A percentile compares a stretch with the other conserved stretches of the same genome.
These are phyloP conservation scores for Passer montanus DNA, from an alignment of 2,113 vertebrate genomes.

Conservation along the genomic window DNA sequence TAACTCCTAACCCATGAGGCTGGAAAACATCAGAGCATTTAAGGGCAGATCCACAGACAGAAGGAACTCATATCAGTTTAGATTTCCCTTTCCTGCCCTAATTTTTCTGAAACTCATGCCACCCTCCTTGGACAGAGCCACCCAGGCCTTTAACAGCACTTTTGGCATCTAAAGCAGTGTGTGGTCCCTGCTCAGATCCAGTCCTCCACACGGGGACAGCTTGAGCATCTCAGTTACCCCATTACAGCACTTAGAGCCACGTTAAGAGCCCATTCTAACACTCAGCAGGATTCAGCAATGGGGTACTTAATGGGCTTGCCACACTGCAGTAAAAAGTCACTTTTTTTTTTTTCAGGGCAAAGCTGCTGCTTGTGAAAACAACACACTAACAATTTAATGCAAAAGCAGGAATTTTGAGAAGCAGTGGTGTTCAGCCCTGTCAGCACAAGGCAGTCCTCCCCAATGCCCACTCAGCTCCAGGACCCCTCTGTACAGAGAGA, in stretches of 20 bases:
- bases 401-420: background rate
- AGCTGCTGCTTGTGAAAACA: background rate
- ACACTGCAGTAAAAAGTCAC: background rate
- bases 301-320: background rate
- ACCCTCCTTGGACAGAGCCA: background rate
- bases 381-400: background rate
- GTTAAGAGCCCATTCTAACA: background rate
- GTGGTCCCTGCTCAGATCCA: background rate
- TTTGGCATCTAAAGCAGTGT: accelerated
- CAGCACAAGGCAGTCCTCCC: background rate
- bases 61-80: background rate
- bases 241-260: background rate
- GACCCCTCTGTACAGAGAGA: background rate
- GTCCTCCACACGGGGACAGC: background rate
- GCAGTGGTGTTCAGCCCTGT: background rate
- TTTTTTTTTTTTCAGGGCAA: background rate
- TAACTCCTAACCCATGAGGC: background rate
- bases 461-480: background rate
- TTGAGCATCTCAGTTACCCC: background rate
- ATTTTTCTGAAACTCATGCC: background rate
- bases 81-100: background rate
- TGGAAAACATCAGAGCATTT: background rate
- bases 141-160: background rate
- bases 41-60: background rate
- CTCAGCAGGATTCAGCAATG: background rate